Percentiles rank a stretch among this genome's conserved stretches.
Conservation (phyloP, 2,797 vertebrate species). For the Centroberyx gerrardi region DNA sequence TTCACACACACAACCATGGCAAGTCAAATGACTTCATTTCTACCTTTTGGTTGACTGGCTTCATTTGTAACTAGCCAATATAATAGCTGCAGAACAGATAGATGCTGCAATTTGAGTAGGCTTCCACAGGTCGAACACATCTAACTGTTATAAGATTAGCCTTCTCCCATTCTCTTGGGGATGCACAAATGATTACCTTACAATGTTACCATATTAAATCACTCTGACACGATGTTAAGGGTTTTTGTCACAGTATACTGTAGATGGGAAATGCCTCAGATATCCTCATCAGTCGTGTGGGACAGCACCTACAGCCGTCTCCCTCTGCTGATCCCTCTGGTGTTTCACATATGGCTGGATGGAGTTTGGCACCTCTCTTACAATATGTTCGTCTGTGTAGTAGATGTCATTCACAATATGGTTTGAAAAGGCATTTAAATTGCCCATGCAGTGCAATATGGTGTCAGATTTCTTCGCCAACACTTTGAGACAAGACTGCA, state of each 20-base stretch:
- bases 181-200: neutral
- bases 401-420: slow-evolving; percentile 33
- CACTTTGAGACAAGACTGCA: slow-evolving; percentile 10
- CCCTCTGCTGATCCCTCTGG: slow-evolving; percentile 21
- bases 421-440: slow-evolving; percentile 46
- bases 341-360: slow-evolving; percentile 41
- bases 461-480: slow-evolving; percentile 24
- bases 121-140: too few species aligned
- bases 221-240: too few species aligned
- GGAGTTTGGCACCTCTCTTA: slow-evolving; percentile 38
- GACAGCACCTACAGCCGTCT: neutral
- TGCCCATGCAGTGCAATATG: slow-evolving; percentile 22
- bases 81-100: too few species aligned
- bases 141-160: too few species aligned
- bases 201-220: too few species aligned
- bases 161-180: neutral
- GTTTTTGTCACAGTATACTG: neutral
- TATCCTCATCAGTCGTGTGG: slow-evolving; percentile 1
- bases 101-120: too few species aligned
- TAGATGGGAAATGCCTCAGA: neutral
- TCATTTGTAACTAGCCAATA: too few species aligned
- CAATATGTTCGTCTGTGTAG: slow-evolving; percentile 31
- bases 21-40: too few species aligned
- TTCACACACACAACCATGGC: too few species aligned
- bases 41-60: too few species aligned